Evolutionary conservation across 2,888 invertebrate species (phyloP), one percentile per base, ranked within the genome.

Genomic region (Drosophila pseudotalamancana): DNA sequence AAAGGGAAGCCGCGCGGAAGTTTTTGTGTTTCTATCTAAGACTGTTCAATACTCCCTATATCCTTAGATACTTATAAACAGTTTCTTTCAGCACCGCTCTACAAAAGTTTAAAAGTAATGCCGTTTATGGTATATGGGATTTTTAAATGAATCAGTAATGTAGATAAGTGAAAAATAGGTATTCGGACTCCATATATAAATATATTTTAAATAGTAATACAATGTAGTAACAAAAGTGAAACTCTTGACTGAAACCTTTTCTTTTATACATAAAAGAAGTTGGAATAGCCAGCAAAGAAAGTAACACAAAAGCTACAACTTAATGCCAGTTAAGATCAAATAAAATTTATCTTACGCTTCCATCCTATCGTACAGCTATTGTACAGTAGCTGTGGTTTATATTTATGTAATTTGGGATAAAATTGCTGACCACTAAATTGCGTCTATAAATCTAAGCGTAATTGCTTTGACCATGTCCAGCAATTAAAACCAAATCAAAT

Each of bases 401-500:
- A 25, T n/a, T 16, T 49, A 40, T 31, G 56, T 31, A 56, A 55
- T 43, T 72, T 12, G 32, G 8, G 12, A 37, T 57, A 40, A 51
- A 57, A 50, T 53, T 29, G 53, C 54, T 68, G 51, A 62, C 46
- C 60, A 59, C 45, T 69, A 74, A 80, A 80, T 77, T 60, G 83
- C 40, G 35, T 40, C 63, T 50, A 80, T 80, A 80, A 80, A 80
- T 80, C 66, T 59, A 21, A 46, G 42, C 50, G 37, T 60, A 77
- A 77, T 75, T 64, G 54, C 65, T 72, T 55, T 6, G 50, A 72
- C 60, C 62, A 51, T 72, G 57, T 43, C 40, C 16, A 50, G 63
- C 83, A 80, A 78, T 78, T 78, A 78, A 75, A 77, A 75, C 31
- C 63, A 64, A 78, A 76, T 78, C 68, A 81, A 78, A 73, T 67